Evolutionary conservation across 2,113 vertebrate species (phyloP).

Genomic region (Plecturocebus donacophilus): DNA sequence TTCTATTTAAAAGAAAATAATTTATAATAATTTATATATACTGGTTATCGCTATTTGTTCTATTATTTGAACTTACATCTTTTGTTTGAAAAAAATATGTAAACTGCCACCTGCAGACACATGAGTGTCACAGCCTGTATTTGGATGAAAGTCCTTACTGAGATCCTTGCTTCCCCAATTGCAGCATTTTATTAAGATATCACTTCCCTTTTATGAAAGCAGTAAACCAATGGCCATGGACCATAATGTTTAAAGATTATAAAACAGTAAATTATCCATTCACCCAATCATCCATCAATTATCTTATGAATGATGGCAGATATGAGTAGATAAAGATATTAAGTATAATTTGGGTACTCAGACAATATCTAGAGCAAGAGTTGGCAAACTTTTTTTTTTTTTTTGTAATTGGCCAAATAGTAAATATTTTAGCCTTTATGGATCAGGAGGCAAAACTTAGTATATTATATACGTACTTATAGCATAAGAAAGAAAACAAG

Average conservation of each 20-base stretch:
- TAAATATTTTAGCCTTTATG: background rate
- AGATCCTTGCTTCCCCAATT: too few relatives aligned
- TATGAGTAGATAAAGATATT: background rate
- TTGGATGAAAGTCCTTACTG: background rate
- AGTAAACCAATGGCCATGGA: background rate
- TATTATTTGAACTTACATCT: background rate
- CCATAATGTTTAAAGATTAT: background rate
- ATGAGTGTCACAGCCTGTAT: background rate
- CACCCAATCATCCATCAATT: too few relatives aligned
- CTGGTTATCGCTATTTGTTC: background rate
- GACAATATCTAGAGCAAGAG: background rate
- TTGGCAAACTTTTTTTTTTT: background rate
- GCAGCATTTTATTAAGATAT: fast-evolving
- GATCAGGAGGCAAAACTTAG: background rate
- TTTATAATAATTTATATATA: background rate
- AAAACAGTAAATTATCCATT: background rate
- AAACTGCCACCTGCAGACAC: background rate
- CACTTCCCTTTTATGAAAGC: background rate
- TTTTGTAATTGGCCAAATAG: background rate
- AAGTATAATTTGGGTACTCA: background rate
- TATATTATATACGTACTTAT: background rate
- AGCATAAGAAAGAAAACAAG: background rate
- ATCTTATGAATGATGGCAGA: background rate
- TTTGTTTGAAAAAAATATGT: background rate
- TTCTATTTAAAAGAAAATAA: background rate